Evolutionary conservation across 2,797 vertebrate genomes (phyloP), one percentile per base, ranked within the genome.

Genomic region (Tympanoctomys barrerae): DNA sequence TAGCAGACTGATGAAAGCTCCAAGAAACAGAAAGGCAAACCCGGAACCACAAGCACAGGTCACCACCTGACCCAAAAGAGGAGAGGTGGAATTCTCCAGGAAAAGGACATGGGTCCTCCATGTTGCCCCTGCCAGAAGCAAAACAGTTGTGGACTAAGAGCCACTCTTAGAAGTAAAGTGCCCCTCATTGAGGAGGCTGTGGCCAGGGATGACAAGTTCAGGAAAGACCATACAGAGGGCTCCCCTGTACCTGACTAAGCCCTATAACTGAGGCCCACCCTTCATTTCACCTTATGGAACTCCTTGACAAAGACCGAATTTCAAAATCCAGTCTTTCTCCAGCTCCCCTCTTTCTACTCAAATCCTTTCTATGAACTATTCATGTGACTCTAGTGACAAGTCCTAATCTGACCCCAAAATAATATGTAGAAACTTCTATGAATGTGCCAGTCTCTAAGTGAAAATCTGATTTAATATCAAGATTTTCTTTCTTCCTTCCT

Each of bases 381-480:
- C 42, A 31, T 42, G 68, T 73, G 89, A 90, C 39, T 93, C 87
- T 75, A 86, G 49, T 87, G 95, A 96, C 92, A 96, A 97, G 89
- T 91, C 31, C 92, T 87, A 95, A 89, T 70, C 68, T 78, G 84
- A 97, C 80, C 87, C 59, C 68, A 52, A 96, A 95, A 87, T 79
- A 68, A 91, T 64, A 79, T 52, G 87, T 86, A 57, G 93, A 96
- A 97, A 95, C 92, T 87, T 91, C 70, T 80, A 79, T 26, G 57
- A 92, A 52, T 91, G n/a, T 80, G 87, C 64, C 86, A 68, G 70
- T 21, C 62, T 96, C 87, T 83, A 59, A 36, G n/a, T 83, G 19
- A 39, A 96, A 95, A 71, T 2, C 22, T 92, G 42, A 24, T 42
- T 64, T 5, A 14, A 36, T 70, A 83, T 70, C 19, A 87, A 90